These are phyloP conservation scores for Strix occidentalis DNA, from an alignment of 2,797 vertebrate species.

Conservation along the genomic window DNA sequence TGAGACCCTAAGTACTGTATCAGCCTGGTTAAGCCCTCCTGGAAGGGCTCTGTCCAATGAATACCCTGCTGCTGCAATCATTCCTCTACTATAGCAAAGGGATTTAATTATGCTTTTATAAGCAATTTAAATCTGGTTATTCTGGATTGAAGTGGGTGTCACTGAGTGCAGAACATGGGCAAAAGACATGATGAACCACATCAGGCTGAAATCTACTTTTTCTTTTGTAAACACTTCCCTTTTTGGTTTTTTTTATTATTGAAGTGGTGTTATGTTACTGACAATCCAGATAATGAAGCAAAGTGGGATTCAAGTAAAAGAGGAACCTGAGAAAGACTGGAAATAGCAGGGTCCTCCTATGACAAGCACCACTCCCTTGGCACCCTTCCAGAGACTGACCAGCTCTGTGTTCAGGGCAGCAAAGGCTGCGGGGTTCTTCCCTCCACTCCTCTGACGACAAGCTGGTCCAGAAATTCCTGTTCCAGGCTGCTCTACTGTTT, in stretches of 20 bases:
- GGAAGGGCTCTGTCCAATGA: not conserved
- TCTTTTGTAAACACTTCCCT: not conserved
- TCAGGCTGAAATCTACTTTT: not conserved
- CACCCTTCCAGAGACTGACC: not conserved
- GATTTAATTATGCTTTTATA: not conserved
- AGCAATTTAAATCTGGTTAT: constrained; percentile 23
- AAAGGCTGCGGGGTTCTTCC: not conserved
- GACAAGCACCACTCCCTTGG: not conserved
- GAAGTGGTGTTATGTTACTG: not conserved
- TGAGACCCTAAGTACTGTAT: not conserved
- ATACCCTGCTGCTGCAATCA: not conserved
- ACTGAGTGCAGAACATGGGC: not conserved
- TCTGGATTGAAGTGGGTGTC: not conserved
- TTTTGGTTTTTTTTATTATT: not conserved
- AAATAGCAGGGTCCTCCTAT: not conserved
- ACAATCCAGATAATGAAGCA: not conserved
- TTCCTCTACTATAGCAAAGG: not conserved
- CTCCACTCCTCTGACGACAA: not conserved
- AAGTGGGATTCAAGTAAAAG: not conserved
- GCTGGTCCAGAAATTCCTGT: constrained; percentile 55
- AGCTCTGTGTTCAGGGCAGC: not conserved
- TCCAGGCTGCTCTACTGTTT: not conserved
- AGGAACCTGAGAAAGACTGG: not conserved
- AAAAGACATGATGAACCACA: not conserved
- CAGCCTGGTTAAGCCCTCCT: not conserved